These are phyloP conservation scores for Phrynosoma blainvillii DNA, from an alignment of 2,113 vertebrate species.

Conservation along the genomic window DNA sequence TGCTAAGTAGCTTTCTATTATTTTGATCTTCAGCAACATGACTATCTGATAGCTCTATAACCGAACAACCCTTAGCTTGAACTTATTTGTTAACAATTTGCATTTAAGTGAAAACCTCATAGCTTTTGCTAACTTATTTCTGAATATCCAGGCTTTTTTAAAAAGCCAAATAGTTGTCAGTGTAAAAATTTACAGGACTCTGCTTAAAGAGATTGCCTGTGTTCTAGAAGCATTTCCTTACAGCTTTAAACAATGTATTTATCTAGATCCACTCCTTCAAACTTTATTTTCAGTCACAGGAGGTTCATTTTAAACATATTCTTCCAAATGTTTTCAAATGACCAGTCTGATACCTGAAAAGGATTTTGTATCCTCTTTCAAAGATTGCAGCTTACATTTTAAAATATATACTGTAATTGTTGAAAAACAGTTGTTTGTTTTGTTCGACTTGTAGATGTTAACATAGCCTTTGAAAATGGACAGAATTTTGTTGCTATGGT, in stretches of 20 bases:
- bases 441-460: conserved; percentile 13
- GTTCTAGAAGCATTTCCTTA: neutral
- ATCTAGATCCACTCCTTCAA: neutral
- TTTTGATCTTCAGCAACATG: conserved; percentile 4
- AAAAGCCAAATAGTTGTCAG: neutral
- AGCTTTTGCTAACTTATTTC: conserved; percentile 15
- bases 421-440: conserved; percentile 17
- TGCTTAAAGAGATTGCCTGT: neutral
- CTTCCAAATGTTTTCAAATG: neutral
- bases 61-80: conserved; percentile 8
- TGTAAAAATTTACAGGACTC: neutral
- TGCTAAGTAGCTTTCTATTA: neutral
- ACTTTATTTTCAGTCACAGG: conserved; percentile 17
- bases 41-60: conserved; percentile 7
- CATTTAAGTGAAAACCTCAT: neutral
- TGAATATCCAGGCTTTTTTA: neutral
- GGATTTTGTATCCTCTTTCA: conserved; percentile 30
- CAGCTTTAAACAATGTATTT: neutral
- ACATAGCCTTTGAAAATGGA: neutral
- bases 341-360: neutral
- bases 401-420: conserved; percentile 42
- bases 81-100: conserved; percentile 23
- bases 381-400: conserved; percentile 43
- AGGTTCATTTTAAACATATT: conserved; percentile 34
- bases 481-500: neutral